Percentiles rank a stretch among this genome's conserved stretches.
Evolutionary conservation across 1,140 invertebrate species (phyloP).

Genomic region (Lepidurus packardi): DNA sequence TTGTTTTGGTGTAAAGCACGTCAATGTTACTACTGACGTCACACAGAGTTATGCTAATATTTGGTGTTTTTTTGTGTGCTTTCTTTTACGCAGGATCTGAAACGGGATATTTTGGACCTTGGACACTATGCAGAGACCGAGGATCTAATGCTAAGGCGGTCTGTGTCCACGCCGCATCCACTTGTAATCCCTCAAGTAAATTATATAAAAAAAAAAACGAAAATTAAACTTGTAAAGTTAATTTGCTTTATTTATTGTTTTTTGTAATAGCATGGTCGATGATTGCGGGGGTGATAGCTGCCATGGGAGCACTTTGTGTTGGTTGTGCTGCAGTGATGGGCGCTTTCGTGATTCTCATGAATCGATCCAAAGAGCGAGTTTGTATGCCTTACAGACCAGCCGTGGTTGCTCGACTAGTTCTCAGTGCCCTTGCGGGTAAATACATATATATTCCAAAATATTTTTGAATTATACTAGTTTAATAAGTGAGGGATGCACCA

Average conservation of each 20-base stretch:
- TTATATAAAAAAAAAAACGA: conserved; percentile 37
- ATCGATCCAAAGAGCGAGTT: conserved; percentile 70
- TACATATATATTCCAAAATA: conserved; percentile 37
- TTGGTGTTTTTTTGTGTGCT: neutral
- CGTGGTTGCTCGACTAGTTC: conserved; percentile 66
- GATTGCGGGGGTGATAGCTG: conserved; percentile 63
- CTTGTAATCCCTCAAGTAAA: conserved; percentile 71
- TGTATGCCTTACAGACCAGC: conserved; percentile 65
- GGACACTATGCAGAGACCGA: conserved; percentile 77
- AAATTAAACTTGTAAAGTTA: conserved; percentile 2
- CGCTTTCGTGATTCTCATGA: conserved; percentile 74
- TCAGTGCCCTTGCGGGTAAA: conserved; percentile 69
- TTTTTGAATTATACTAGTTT: neutral
- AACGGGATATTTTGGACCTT: conserved; percentile 76
- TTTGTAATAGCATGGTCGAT: conserved; percentile 30
- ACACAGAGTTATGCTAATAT: neutral
- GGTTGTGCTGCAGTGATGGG: conserved; percentile 68
- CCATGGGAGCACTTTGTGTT: conserved; percentile 60
- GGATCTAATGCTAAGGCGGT: too few relatives aligned
- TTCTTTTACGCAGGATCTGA: conserved; percentile 50
- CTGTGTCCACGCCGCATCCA: conserved; percentile 67
- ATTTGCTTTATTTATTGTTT: conserved; percentile 11
- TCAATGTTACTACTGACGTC: neutral
- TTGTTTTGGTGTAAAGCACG: conserved; percentile 2
- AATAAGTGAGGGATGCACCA: neutral